Conservation (phyloP, 2,113 vertebrate species). For the Phylloscopus trochilus region DNA sequence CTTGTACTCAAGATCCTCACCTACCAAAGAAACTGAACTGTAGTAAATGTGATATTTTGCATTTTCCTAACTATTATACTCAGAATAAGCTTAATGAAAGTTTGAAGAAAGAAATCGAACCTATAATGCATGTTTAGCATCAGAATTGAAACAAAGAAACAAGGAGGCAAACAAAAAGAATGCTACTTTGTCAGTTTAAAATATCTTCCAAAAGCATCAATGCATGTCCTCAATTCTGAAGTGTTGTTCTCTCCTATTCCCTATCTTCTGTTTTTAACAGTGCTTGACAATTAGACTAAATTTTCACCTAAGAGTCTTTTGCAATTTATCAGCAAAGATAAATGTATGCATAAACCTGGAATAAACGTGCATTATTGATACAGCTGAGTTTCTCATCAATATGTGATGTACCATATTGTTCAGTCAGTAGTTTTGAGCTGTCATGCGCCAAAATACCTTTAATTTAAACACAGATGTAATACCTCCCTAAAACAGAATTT, state of each 20-base stretch:
- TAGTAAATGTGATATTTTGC: background rate
- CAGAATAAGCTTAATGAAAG: background rate
- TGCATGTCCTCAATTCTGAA: background rate
- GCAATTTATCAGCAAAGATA: background rate
- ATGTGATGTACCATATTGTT: constrained; percentile 19
- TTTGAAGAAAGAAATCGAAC: background rate
- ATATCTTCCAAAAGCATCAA: background rate
- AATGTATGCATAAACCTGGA: constrained; percentile 5
- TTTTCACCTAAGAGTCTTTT: constrained; percentile 2
- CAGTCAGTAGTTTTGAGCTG: constrained; percentile 25
- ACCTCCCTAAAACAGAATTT: constrained; percentile 51
- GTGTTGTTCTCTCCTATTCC: background rate
- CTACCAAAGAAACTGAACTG: background rate
- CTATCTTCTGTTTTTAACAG: background rate
- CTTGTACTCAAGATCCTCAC: background rate
- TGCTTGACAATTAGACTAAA: background rate
- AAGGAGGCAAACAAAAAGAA: background rate
- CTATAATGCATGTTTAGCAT: background rate
- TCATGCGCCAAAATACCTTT: constrained; percentile 50
- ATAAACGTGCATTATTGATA: constrained; percentile 53
- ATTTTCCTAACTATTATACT: background rate
- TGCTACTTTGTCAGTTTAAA: background rate
- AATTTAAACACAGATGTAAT: constrained; percentile 33
- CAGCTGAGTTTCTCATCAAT: constrained; percentile 22
- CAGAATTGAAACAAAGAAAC: background rate